Evolutionary conservation across 1,140 invertebrate species (phyloP).

Genomic region (Dendroctonus valens): DNA sequence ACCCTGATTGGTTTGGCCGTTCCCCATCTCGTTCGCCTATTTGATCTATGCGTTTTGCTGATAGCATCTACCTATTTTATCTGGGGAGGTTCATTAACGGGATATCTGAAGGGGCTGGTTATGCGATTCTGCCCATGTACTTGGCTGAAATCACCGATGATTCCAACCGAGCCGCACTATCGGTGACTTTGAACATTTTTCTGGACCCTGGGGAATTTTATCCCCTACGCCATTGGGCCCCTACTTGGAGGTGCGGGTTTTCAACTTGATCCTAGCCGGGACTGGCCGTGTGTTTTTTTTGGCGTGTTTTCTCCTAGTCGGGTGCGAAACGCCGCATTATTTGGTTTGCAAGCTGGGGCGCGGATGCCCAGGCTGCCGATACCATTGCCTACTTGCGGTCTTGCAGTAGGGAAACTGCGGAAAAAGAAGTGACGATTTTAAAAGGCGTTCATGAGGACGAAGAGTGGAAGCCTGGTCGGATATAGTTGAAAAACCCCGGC

Average conservation of each 20-base stretch:
- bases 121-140: constrained; percentile 63
- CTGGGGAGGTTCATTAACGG: constrained; percentile 56
- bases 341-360: constrained; percentile 59
- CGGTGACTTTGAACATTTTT: constrained; percentile 32
- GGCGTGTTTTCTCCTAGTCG: constrained; percentile 50
- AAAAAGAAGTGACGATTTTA: constrained; percentile 56
- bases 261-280: constrained; percentile 53
- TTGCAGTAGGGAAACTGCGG: constrained; percentile 52
- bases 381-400: constrained; percentile 64
- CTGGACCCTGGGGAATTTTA: constrained; percentile 36
- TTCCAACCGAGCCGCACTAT: constrained; percentile 59
- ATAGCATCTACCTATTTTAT: constrained; percentile 56
- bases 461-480: constrained; percentile 23
- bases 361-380: constrained; percentile 59
- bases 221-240: constrained; percentile 39
- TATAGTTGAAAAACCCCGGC: constrained; percentile 51
- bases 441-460: constrained; percentile 8
- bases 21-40: constrained; percentile 65
- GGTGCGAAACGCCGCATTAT: constrained; percentile 77
- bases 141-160: constrained; percentile 65
- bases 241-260: constrained; percentile 42
- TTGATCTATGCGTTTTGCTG: constrained; percentile 58
- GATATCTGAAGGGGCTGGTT: constrained; percentile 65
- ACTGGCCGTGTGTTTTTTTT: constrained; percentile 56
- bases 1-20: constrained; percentile 50